Evolutionary conservation across 2,797 vertebrate species (phyloP).

Genomic region (Cetoscarus ocellatus): DNA sequence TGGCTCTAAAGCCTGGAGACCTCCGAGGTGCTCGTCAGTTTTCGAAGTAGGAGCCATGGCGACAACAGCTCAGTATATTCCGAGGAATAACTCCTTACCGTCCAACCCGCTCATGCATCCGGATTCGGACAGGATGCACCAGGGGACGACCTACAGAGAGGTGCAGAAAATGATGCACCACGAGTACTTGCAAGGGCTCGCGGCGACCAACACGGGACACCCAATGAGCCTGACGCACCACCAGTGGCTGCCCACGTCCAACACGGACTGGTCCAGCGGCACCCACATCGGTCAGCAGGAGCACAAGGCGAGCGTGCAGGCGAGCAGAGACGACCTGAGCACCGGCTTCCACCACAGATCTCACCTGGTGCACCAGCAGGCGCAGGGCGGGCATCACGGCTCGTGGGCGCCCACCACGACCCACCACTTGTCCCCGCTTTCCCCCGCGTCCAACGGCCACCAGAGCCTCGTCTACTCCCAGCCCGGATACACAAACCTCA

Average conservation of each 20-base stretch:
- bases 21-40: slow-evolving; percentile 89
- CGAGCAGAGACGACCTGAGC: slow-evolving; percentile 89
- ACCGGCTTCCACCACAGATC: slow-evolving; percentile 92
- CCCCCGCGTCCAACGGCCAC: slow-evolving; percentile 91
- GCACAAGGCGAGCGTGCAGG: slow-evolving; percentile 87
- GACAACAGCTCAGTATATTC: slow-evolving; percentile 97
- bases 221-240: slow-evolving; percentile 96
- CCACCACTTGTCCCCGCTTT: slow-evolving; percentile 95
- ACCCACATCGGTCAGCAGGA: slow-evolving; percentile 89
- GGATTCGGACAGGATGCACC: slow-evolving; percentile 95
- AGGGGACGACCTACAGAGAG: slow-evolving; percentile 97
- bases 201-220: slow-evolving; percentile 94
- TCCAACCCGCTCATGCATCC: slow-evolving; percentile 96
- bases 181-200: slow-evolving; percentile 95
- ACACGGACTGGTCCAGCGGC: slow-evolving; percentile 93
- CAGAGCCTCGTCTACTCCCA: slow-evolving; percentile 96
- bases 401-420: slow-evolving; percentile 92
- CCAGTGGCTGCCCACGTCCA: slow-evolving; percentile 95
- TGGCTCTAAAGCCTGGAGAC: slow-evolving; percentile 93
- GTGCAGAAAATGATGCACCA: slow-evolving; percentile 99
- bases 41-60: slow-evolving; percentile 93
- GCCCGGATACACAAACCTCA: slow-evolving; percentile 92
- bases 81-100: slow-evolving; percentile 92
- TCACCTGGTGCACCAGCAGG: slow-evolving; percentile 94
- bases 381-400: slow-evolving; percentile 88